Base-by-base conservation (phyloP, 2,888 invertebrate genomes). In the Vesta saturnalis region DNA sequence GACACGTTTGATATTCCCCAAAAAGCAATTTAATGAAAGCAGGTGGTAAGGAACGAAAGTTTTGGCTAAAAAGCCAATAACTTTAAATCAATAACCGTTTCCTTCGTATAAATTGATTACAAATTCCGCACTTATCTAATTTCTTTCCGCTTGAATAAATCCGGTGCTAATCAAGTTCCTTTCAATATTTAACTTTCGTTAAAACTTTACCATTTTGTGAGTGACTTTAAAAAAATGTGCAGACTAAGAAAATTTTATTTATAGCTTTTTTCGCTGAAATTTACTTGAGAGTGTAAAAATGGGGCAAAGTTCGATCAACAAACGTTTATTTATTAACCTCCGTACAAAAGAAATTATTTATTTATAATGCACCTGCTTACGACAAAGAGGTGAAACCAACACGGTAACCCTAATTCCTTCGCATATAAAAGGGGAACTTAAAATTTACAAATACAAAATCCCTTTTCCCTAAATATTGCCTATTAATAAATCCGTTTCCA, bases 101-200 rank as follows among this genome's bases (percentile, higher is more conserved):
- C 68, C 63, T 69, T 57, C 56, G 72, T 71, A 73, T 72, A 73
- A 73, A 74, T 74, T 74, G 70, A 69, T 71, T 72, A 71, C 72
- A 66, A 70, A 67, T 69, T 68, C 70, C 72, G 73, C 74, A 72
- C 70, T 73, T 74, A 73, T 73, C 73, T 73, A 73, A 73, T 73
- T 74, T 72, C 66, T 71, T 66, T 67, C 55, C 70, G 67, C 58
- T 64, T 63, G 75, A 75, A 75, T 75, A 75, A 75, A 73, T 75
- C 73, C 70, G 62, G 58, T 67, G 71, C 74, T 74, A 74, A 74
- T 74, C 74, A 73, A 73, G 71, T 73, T 73, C 58, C 74, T 70
- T 72, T 72, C 74, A 74, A 74, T 74, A 74, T 74, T 74, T 74
- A 71, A 73, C 73, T 73, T 73, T 71, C 72, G 68, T 73, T 73